Percentiles rank a stretch among this genome's conserved stretches.
Evolutionary conservation across 2,797 vertebrate species (phyloP).

Genomic region (Alca torda): DNA sequence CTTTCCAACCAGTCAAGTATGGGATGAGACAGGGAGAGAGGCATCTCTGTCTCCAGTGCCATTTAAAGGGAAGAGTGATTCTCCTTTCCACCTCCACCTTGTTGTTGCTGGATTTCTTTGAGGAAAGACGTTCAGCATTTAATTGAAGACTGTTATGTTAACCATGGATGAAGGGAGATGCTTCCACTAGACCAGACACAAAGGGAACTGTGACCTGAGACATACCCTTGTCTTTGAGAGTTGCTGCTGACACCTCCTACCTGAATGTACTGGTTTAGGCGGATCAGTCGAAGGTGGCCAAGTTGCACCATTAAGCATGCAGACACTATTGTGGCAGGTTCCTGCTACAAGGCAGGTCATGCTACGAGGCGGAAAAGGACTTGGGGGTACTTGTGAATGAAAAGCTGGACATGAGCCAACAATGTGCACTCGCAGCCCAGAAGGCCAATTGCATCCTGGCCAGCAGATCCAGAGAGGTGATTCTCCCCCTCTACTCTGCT

Average conservation of each 20-base stretch:
- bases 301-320: not conserved
- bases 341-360: not conserved
- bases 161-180: not conserved
- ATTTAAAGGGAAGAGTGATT: not conserved
- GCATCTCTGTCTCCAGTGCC: not conserved
- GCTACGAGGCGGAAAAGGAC: no score
- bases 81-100: not conserved
- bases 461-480: no score
- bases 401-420: no score
- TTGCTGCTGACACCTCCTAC: not conserved
- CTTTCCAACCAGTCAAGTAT: not conserved
- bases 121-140: not conserved
- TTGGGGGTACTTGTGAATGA: no score
- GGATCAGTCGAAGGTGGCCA: not conserved
- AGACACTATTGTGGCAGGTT: not conserved
- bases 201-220: not conserved
- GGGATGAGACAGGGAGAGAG: not conserved
- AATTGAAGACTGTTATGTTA: not conserved
- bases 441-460: no score
- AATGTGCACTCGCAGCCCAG: no score
- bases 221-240: not conserved
- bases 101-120: not conserved
- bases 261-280: not conserved
- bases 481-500: no score
- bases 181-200: not conserved